phyloP scores from a whole-genome alignment of 2,797 vertebrate species.

The Micromesistius poutassou region DNA sequence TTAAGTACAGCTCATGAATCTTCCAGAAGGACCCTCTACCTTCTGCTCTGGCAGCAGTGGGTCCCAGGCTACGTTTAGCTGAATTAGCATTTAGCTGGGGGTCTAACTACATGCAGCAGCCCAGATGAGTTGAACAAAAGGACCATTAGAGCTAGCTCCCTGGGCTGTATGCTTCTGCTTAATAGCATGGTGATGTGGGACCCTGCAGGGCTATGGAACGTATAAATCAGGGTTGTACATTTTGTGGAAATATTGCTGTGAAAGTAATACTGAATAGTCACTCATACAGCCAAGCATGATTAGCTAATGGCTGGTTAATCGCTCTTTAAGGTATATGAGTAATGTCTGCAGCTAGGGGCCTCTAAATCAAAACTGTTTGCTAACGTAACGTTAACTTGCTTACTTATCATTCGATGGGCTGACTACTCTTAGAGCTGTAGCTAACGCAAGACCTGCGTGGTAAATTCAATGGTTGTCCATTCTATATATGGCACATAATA shows the following conservation, averaged over 20 bases:
- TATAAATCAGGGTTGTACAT: neutral
- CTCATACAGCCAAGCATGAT: neutral
- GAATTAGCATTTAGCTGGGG: neutral
- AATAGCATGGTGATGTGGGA: neutral
- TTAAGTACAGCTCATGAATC: conserved; percentile 2
- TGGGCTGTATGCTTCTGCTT: neutral
- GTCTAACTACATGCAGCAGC: neutral
- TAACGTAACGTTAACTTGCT: no score
- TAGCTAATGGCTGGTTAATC: neutral
- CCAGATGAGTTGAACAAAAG: conserved; percentile 3
- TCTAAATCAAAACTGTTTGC: no score
- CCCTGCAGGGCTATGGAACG: neutral
- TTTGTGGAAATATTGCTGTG: neutral
- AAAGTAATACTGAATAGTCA: neutral
- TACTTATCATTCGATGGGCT: no score
- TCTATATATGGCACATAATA: no score
- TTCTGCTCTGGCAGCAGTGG: neutral
- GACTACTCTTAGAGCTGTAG: no score
- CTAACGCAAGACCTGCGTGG: no score
- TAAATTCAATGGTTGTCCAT: no score
- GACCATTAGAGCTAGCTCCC: neutral
- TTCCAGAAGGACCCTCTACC: neutral
- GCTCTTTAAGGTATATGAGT: neutral
- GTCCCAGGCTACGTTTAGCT: neutral
- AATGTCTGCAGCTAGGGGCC: no score